Base-by-base conservation (phyloP, 2,888 invertebrate genomes). In the Epinotia bilunana region DNA sequence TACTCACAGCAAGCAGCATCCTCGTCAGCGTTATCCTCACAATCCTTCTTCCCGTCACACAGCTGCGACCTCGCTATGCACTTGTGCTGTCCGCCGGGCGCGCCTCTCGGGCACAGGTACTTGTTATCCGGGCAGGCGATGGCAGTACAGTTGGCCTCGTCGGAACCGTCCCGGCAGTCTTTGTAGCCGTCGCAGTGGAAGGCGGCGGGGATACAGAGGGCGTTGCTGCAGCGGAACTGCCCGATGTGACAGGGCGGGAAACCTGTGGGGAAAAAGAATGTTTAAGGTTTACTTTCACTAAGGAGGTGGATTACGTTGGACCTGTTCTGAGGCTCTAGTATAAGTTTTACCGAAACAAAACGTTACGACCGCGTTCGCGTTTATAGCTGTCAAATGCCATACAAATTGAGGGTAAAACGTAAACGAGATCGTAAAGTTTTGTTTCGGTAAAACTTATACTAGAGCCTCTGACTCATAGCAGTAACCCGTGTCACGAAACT, bases 151-250 rank as follows among this genome's bases (percentile, higher is more conserved):
- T 98, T 97, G 79, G 95, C 95, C 86, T 98, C 98, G 88, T 98
- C 98, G 16, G 97, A 97, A 55, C 97, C 97, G 86, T 99, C 99
- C 0, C 97, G 95, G 91, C 99, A 99, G 90, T 99, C 99, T 78
- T 96, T 95, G 92, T 97, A 97, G 39, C 98, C 97, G 86, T 97
- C 97, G 91, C 98, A 98, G 87, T 96, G 97, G 91, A 97, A 98
- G 67, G 96, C 96, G 68, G 95, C 95, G 0, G 99, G 99, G 83
- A 99, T 98, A 91, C 99, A 99, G 13, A 98, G 95, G 0, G 97
- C 97, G 91, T 99, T 99, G 80, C 97, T 96, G 92, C 99, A 99
- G 55, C 98, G 96, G 92, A 99, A 99, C 93, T 99, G 99, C 2
- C 97, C 97, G 81, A 96, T 96, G 86, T 97, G 97, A 88, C 98